These are phyloP conservation scores for Heteromormyrus szaboi DNA, from an alignment of 2,797 vertebrate genomes.

Conservation along the genomic window DNA sequence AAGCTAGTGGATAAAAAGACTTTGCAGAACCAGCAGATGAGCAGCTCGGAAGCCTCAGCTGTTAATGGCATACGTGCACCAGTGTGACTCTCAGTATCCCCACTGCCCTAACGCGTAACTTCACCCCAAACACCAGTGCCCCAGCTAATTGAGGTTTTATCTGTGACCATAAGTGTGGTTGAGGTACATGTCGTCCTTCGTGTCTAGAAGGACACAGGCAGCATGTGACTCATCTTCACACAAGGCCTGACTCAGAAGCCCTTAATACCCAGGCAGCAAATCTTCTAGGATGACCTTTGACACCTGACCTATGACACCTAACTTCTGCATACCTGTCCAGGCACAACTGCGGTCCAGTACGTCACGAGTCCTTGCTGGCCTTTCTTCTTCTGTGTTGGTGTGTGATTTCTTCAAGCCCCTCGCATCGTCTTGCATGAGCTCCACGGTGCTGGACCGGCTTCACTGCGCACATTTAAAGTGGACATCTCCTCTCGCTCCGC, in stretches of 20 bases:
- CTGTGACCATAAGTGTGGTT: not conserved
- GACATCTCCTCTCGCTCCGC: not conserved
- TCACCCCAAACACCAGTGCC: not conserved
- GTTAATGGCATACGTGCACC: not conserved
- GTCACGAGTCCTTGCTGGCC: not conserved
- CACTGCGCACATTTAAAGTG: not conserved
- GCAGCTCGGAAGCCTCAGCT: not conserved
- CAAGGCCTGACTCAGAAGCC: not conserved
- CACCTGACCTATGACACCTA: not conserved
- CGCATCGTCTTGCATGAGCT: not conserved
- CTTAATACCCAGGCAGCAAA: not conserved
- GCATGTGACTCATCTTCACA: not conserved
- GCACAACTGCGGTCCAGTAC: not conserved
- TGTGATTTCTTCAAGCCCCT: not conserved
- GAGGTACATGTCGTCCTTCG: not conserved
- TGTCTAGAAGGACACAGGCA: not conserved
- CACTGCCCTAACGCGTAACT: not conserved
- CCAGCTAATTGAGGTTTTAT: not conserved
- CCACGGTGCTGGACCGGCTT: not conserved
- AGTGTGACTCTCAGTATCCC: not conserved
- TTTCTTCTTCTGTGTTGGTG: not conserved
- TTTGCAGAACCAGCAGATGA: not conserved
- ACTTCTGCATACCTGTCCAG: not conserved
- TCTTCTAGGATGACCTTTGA: not conserved
- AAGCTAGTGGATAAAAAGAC: not conserved